Evolutionary conservation across 2,888 invertebrate genomes (phyloP).

Genomic region (Stratiomys singularior): DNA sequence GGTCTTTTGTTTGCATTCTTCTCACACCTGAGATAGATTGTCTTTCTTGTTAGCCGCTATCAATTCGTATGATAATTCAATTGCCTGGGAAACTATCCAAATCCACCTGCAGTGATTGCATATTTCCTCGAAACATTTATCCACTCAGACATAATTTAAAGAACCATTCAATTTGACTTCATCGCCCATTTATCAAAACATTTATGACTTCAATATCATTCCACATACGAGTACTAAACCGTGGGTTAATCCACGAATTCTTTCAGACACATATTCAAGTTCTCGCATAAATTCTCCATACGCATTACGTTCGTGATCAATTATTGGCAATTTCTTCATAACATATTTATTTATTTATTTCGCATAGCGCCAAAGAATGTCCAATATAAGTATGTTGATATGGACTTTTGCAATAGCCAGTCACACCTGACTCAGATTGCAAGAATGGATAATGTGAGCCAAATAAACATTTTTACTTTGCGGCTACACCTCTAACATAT

Average conservation of each 20-base stretch:
- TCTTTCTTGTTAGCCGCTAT: no score
- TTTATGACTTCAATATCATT: constrained; percentile 31
- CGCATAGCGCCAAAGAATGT: not conserved
- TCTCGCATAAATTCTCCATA: constrained; percentile 13
- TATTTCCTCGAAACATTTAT: no score
- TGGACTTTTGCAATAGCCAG: constrained; percentile 18
- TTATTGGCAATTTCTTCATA: constrained; percentile 19
- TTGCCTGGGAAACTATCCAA: no score
- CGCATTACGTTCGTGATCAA: constrained; percentile 22
- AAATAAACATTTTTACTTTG: not conserved
- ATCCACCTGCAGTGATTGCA: no score
- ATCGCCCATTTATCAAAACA: constrained; percentile 10
- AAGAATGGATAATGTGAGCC: not conserved
- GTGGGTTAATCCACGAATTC: constrained; percentile 38
- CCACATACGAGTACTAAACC: not conserved
- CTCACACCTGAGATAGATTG: no score
- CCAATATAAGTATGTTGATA: not conserved
- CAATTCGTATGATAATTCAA: no score
- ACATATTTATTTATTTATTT: not conserved
- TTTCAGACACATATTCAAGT: not conserved
- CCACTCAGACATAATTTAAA: no score
- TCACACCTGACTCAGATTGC: constrained; percentile 30
- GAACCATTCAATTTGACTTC: not conserved
- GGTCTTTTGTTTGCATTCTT: no score
- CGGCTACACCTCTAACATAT: constrained; percentile 16